These are phyloP conservation scores for Lepidurus packardi DNA, from an alignment of 1,140 invertebrate genomes.

Conservation along the genomic window DNA sequence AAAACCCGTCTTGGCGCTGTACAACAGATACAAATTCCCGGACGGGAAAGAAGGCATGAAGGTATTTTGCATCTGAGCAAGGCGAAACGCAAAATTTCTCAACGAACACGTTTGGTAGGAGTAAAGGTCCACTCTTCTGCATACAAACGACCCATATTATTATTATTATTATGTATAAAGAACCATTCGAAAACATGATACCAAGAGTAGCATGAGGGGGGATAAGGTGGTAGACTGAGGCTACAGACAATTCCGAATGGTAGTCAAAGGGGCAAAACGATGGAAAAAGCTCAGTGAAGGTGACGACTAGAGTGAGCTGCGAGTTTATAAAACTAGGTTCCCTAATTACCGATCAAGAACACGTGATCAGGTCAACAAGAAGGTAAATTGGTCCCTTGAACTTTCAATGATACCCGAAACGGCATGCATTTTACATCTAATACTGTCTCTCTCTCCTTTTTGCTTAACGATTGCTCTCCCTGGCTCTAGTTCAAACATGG, in stretches of 20 bases:
- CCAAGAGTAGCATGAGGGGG: background rate
- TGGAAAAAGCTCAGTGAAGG: conserved; percentile 2
- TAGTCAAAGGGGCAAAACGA: background rate
- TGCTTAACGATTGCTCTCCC: background rate
- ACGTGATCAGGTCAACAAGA: background rate
- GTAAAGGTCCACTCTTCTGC: background rate
- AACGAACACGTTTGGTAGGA: background rate
- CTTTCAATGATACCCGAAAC: background rate
- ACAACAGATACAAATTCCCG: conserved; percentile 8
- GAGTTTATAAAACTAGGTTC: conserved; percentile 19
- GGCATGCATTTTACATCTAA: background rate
- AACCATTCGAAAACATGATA: background rate
- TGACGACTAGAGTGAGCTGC: conserved; percentile 13
- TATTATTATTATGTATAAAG: background rate
- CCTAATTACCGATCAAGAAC: conserved; percentile 5
- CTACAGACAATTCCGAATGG: background rate
- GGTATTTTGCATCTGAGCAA: conserved; percentile 13
- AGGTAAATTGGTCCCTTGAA: background rate
- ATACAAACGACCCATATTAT: background rate
- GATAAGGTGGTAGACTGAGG: background rate
- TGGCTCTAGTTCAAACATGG: no score
- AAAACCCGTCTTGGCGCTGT: conserved; percentile 8
- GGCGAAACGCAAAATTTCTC: background rate
- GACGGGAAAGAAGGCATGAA: conserved; percentile 5
- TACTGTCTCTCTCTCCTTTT: conserved; percentile 5